Evolutionary conservation across 2,797 vertebrate genomes (phyloP).

Genomic region (Catamblyrhynchus diadema): DNA sequence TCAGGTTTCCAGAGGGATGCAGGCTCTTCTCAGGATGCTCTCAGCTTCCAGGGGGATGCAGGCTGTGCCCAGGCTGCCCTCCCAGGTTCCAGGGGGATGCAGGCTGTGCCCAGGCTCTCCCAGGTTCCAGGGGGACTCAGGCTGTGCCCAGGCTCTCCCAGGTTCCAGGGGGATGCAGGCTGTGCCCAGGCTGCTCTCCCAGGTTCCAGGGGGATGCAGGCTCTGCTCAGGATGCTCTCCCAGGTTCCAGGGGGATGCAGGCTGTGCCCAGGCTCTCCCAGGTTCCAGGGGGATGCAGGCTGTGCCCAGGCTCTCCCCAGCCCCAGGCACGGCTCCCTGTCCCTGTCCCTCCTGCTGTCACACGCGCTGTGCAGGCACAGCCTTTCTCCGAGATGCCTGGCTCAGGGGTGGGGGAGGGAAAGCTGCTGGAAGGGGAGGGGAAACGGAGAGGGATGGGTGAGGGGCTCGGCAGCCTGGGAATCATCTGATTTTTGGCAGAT

Average conservation of each 20-base stretch:
- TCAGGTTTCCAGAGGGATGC: neutral
- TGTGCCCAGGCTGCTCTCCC: neutral
- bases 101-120: rapidly evolving
- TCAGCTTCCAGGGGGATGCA: neutral
- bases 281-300: neutral
- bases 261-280: neutral
- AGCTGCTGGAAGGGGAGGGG: conserved; percentile 11
- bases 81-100: neutral
- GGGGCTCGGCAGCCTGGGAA: conserved; percentile 35
- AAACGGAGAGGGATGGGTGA: conserved; percentile 21
- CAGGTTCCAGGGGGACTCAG: too few species aligned
- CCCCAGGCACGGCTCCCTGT: neutral
- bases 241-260: too few species aligned
- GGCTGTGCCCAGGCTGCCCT: neutral
- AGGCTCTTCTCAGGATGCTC: neutral
- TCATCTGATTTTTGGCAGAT: conserved; percentile 22
- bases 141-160: too few species aligned
- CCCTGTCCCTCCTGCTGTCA: conserved; percentile 69
- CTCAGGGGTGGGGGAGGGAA: conserved; percentile 58
- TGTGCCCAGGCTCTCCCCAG: neutral
- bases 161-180: neutral
- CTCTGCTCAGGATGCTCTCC: too few species aligned
- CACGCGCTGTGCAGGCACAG: conserved; percentile 70
- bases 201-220: neutral
- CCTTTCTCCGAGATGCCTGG: conserved; percentile 55